Evolutionary conservation across 35 echinoderm and acorn worm genomes (phyloP), one percentile per base, ranked within the genome.

Genomic region (Strongylocentrotus purpuratus): DNA sequence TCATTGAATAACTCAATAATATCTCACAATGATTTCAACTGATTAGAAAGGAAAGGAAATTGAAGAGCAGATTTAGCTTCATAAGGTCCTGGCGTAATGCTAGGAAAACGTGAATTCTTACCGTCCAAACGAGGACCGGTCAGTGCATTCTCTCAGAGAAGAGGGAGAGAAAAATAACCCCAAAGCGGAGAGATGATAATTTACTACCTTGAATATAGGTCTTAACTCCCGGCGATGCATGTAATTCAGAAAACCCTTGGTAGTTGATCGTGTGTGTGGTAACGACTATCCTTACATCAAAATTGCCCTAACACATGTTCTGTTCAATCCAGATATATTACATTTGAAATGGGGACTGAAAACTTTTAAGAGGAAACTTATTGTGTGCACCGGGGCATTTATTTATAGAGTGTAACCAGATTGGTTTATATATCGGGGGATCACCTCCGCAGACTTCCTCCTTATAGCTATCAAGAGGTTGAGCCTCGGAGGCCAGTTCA

Each of bases 241-340:
- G 91, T 58, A 93, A 31, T 47, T 32, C 91, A 58, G 48, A 93
- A 58, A n/a, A 13, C 91, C 91, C 91, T 58, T 58, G 91, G 28
- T 93, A 93, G 91, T 58, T 89, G 32, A 22, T 46, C 17, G 46
- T 93, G 91, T 93, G 91, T 93, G 91, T 93, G 91, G 91, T 46
- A 87, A 58, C n/a, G 13, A 47, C 25, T 58, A 31, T 45, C 32
- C 20, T 8, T 89, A 45, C 31, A 5, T 78, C 10, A 46, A 89
- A 45, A 89, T 89, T 89, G 87, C 31, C 87, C 87, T 15, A 89
- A 89, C 87, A 89, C 87, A 89, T 89, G 87, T 89, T 46, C 87
- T 18, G 17, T 33, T 46, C 33, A 45, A 89, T 89, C 87, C 12
- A 89, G 87, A 89, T 45, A 89, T 89, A 89, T 89, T 46, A 46